A percentile compares a stretch with the other conserved stretches of the same genome.
Conservation (phyloP, 1,140 invertebrate species). For the Reticulitermes speratus region DNA sequence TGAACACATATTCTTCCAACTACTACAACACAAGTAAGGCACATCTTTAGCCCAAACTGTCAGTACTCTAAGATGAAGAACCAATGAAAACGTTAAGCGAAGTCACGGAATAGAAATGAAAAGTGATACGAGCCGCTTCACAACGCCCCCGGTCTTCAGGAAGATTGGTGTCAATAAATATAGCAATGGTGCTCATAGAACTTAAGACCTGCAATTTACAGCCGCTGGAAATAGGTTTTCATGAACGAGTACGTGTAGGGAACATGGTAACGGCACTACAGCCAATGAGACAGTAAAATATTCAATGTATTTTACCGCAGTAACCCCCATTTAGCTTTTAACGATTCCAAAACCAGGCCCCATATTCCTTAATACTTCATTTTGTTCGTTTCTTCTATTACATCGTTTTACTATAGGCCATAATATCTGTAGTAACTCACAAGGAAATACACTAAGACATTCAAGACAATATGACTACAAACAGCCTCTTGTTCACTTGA, state of each 20-base stretch:
- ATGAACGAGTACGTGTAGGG: no score
- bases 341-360: background rate
- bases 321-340: background rate
- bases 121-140: background rate
- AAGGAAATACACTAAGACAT: background rate
- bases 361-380: background rate
- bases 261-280: no score
- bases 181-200: background rate
- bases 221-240: background rate
- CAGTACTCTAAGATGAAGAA: background rate
- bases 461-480: background rate
- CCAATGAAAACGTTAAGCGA: background rate
- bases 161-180: background rate
- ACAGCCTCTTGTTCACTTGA: no score
- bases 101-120: background rate
- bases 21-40: background rate
- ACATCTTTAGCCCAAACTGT: background rate
- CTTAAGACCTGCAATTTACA: background rate
- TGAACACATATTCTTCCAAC: background rate
- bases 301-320: no score
- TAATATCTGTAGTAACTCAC: background rate
- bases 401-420: background rate
- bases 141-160: background rate
- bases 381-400: background rate
- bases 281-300: no score